phyloP scores from a whole-genome alignment of 2,888 invertebrate species.

The Creontiades dilutus region DNA sequence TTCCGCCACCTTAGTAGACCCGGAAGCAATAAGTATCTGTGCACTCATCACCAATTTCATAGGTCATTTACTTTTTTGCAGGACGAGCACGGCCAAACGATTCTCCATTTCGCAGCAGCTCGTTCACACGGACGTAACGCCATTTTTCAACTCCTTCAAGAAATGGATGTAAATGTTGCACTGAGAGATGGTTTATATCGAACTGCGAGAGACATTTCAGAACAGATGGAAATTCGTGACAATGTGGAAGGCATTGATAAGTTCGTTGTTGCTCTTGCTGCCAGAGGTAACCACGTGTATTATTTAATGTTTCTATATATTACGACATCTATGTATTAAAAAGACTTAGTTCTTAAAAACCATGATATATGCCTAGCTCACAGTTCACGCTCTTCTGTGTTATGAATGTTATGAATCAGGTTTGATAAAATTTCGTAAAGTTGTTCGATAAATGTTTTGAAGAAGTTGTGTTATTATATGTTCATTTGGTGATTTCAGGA shows the following conservation, averaged over 20 bases:
- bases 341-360: not conserved
- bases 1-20: no score
- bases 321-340: not conserved
- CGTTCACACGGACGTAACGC: slow-evolving; percentile 90
- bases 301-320: not conserved
- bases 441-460: no score
- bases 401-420: no score
- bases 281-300: slow-evolving; percentile 82
- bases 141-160: slow-evolving; percentile 88
- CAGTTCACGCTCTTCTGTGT: no score
- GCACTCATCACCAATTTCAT: no score
- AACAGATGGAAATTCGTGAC: slow-evolving; percentile 87
- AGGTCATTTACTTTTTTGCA: slow-evolving; percentile 77
- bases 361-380: not conserved
- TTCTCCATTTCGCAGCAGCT: slow-evolving; percentile 92
- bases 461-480: no score
- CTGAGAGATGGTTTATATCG: slow-evolving; percentile 92
- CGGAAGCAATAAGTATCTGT: no score
- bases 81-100: slow-evolving; percentile 94
- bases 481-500: slow-evolving; percentile 78
- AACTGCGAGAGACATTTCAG: slow-evolving; percentile 91
- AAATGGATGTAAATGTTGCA: slow-evolving; percentile 88
- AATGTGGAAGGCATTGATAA: slow-evolving; percentile 91
- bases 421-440: no score
- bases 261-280: slow-evolving; percentile 88